phyloP scores from a whole-genome alignment of 2,113 vertebrate species.

The Prochilodus magdalenae region DNA sequence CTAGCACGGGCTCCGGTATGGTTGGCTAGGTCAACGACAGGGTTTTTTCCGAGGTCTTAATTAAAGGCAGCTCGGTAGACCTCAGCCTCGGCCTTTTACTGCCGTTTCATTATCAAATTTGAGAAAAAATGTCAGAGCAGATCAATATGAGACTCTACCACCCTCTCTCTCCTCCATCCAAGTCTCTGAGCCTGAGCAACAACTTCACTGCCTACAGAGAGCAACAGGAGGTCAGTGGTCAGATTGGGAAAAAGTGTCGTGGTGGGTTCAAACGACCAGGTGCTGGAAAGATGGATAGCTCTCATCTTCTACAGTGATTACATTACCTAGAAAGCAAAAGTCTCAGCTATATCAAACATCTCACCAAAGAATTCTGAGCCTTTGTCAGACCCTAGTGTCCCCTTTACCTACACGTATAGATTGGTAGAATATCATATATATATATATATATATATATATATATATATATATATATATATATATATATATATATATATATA shows the following conservation, averaged over 20 bases:
- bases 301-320: too few species aligned
- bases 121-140: slow-evolving; percentile 73
- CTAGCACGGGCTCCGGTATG: slow-evolving; percentile 42
- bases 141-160: slow-evolving; percentile 80
- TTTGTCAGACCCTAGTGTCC: too few species aligned
- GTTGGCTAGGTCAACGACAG: slow-evolving; percentile 69
- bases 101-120: slow-evolving; percentile 68
- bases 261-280: too few species aligned
- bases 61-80: slow-evolving; percentile 71
- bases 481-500: too few species aligned
- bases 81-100: slow-evolving; percentile 61
- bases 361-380: too few species aligned
- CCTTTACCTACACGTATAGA: too few species aligned
- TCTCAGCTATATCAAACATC: too few species aligned
- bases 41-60: slow-evolving; percentile 65
- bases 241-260: not conserved
- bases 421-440: too few species aligned
- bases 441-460: too few species aligned
- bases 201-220: slow-evolving; percentile 36
- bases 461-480: too few species aligned
- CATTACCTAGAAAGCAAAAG: too few species aligned
- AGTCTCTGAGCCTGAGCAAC: slow-evolving; percentile 60
- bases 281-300: too few species aligned
- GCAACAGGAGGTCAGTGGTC: slow-evolving; percentile 61
- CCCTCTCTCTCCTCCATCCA: slow-evolving; percentile 64